These are phyloP conservation scores for Reticulitermes speratus DNA, from an alignment of 1,140 invertebrate species.

Conservation along the genomic window DNA sequence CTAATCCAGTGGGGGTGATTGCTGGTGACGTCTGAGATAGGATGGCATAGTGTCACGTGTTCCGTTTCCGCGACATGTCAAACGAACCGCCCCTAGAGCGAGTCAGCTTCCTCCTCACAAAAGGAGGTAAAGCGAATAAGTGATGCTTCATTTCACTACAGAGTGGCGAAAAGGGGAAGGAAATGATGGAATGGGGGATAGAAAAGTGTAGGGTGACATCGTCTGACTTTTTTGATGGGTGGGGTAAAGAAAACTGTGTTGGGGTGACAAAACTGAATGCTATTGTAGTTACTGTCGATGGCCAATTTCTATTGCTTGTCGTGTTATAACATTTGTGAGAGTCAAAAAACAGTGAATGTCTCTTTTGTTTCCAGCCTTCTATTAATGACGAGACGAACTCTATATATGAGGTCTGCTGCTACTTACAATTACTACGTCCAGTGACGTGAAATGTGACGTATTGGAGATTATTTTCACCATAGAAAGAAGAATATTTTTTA, in stretches of 20 bases:
- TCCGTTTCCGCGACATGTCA: conserved; percentile 22
- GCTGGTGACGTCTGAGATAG: conserved; percentile 15
- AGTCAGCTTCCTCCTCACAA: not conserved
- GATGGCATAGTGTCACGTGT: conserved; percentile 13
- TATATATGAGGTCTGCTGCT: not conserved
- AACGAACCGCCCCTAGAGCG: conserved; percentile 13
- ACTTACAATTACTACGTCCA: not conserved
- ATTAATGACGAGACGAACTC: not conserved
- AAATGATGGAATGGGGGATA: not conserved
- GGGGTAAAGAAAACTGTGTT: not conserved
- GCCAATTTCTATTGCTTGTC: conserved; percentile 10
- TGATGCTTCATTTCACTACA: conserved; percentile 23
- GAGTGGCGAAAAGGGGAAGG: conserved; percentile 22
- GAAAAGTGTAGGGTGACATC: conserved; percentile 1
- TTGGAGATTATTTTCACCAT: not conserved
- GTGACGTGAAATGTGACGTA: not conserved
- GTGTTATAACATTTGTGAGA: not conserved
- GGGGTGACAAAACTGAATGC: not conserved
- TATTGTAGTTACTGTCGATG: not conserved
- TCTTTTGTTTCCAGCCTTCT: not conserved
- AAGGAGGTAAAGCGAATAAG: conserved; percentile 26
- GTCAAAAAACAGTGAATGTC: not conserved
- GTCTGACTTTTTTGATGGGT: not conserved
- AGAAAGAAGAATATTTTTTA: not conserved
- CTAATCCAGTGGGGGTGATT: conserved; percentile 7